Conservation (phyloP, 2,797 vertebrate species). For the Sebastes iracundus region DNA sequence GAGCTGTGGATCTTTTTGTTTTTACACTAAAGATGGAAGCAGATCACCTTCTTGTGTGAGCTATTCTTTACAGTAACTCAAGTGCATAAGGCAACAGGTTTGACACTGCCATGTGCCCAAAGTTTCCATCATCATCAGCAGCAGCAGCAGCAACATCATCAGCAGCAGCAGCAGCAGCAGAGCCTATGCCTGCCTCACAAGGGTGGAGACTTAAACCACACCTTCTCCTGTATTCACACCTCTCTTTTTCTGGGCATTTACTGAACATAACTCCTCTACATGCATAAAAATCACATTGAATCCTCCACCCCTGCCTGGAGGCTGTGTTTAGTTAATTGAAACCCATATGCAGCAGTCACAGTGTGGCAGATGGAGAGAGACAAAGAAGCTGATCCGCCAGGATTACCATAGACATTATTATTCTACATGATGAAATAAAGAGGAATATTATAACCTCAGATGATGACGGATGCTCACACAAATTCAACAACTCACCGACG, state of each 20-base stretch:
- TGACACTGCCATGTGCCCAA: neutral
- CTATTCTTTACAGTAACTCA: neutral
- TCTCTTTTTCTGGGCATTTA: neutral
- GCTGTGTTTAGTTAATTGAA: neutral
- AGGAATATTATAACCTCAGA: neutral
- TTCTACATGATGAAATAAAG: neutral
- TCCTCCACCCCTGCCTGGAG: neutral
- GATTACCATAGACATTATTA: neutral
- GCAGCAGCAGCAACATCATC: neutral
- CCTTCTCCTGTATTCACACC: constrained; percentile 40
- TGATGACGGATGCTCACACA: neutral
- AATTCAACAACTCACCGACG: constrained; percentile 85
- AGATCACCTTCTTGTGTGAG: neutral
- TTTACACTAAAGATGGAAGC: neutral
- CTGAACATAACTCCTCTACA: no score
- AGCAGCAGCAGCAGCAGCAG: neutral
- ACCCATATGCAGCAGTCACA: neutral
- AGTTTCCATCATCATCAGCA: neutral
- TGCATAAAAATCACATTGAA: neutral
- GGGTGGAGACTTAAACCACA: constrained; percentile 54
- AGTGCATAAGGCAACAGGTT: neutral
- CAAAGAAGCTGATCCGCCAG: neutral
- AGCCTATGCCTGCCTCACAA: neutral
- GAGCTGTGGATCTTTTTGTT: neutral
- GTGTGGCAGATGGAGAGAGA: neutral